Evolutionary conservation across 1,140 invertebrate species (phyloP).

Genomic region (Brachionus asplanchnoidis): DNA sequence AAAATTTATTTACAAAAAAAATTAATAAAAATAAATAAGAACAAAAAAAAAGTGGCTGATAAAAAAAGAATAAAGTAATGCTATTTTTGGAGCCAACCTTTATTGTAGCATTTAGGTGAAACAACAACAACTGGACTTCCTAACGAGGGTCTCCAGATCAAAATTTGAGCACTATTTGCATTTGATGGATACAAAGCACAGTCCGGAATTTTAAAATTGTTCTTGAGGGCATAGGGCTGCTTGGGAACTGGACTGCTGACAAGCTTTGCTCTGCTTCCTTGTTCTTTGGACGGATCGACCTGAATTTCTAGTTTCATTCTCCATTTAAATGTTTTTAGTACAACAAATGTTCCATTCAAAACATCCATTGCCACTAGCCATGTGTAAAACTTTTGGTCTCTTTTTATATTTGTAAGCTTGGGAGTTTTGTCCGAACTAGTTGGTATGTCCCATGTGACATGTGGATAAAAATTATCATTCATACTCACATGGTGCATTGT

Average conservation of each 20-base stretch:
- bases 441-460: conserved; percentile 57
- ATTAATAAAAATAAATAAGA: background rate
- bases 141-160: conserved; percentile 52
- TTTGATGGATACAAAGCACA: conserved; percentile 55
- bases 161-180: conserved; percentile 56
- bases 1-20: conserved; percentile 17
- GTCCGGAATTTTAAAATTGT: conserved; percentile 50
- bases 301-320: conserved; percentile 54
- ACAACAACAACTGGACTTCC: conserved; percentile 43
- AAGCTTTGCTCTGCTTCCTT: conserved; percentile 50
- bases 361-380: conserved; percentile 56
- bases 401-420: conserved; percentile 52
- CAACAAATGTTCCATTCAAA: conserved; percentile 50
- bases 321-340: conserved; percentile 54
- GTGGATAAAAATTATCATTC: conserved; percentile 58
- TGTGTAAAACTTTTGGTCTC: conserved; percentile 56
- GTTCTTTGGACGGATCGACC: conserved; percentile 49
- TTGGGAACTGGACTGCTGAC: conserved; percentile 48
- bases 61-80: background rate
- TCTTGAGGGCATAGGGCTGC: conserved; percentile 51
- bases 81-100: conserved; percentile 12
- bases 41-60: background rate
- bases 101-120: conserved; percentile 27
- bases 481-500: conserved; percentile 53
- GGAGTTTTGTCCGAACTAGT: conserved; percentile 49